phyloP scores from a whole-genome alignment of 2,888 invertebrate genomes.

The Sipha maydis region DNA sequence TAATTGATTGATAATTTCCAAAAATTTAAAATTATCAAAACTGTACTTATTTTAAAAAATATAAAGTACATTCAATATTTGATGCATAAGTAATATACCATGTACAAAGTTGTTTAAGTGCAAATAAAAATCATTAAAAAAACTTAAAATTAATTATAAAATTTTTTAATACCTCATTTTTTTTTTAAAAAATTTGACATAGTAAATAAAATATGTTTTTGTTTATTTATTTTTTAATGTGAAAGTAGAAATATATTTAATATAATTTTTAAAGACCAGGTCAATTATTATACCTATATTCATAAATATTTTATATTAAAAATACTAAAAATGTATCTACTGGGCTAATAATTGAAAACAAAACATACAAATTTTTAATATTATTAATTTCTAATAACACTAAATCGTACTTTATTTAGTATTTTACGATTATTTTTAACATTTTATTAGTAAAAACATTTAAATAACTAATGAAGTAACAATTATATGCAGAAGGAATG shows the following conservation, averaged over 20 bases:
- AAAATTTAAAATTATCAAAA: background rate
- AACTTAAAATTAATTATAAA: background rate
- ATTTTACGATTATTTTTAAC: conserved; percentile 30
- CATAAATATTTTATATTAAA: background rate
- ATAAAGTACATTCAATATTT: background rate
- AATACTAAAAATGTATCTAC: background rate
- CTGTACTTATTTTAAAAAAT: background rate
- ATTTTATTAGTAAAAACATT: conserved; percentile 37
- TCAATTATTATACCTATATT: conserved; percentile 14
- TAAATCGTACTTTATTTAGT: background rate
- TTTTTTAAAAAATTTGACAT: background rate
- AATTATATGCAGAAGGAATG: conserved; percentile 51
- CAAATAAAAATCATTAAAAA: background rate
- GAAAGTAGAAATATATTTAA: background rate
- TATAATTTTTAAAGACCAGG: background rate
- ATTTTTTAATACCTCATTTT: background rate
- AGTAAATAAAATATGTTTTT: background rate
- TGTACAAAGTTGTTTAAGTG: background rate
- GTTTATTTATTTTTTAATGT: background rate
- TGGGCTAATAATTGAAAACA: conserved; percentile 14
- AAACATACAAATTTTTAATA: conserved; percentile 23
- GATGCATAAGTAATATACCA: conserved; percentile 11
- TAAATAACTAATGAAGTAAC: conserved; percentile 51
- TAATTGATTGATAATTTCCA: background rate
- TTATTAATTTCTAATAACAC: conserved; percentile 19